These are phyloP conservation scores for Pterois miles DNA, from an alignment of 2,797 vertebrate species.

Conservation along the genomic window DNA sequence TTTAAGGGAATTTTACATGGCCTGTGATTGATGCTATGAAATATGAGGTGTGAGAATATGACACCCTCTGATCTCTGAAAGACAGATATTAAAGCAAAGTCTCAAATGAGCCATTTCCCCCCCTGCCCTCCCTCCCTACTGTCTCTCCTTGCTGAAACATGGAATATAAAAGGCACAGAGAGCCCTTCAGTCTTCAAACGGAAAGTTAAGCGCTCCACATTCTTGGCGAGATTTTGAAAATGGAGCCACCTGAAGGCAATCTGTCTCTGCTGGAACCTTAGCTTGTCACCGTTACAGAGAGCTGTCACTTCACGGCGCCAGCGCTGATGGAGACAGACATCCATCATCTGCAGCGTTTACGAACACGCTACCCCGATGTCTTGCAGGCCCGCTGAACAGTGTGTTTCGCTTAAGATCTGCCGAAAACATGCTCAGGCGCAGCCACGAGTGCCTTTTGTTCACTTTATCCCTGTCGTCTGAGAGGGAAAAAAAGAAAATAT, in stretches of 20 bases:
- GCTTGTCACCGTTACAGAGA: slow-evolving; percentile 75
- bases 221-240: slow-evolving; percentile 68
- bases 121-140: slow-evolving; percentile 1
- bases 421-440: slow-evolving; percentile 19
- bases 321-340: slow-evolving; percentile 75
- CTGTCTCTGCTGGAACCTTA: slow-evolving; percentile 72
- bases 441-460: slow-evolving; percentile 56
- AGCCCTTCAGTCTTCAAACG: slow-evolving; percentile 83
- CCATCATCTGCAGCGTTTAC: slow-evolving; percentile 65
- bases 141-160: slow-evolving; percentile 66
- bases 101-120: slow-evolving; percentile 69
- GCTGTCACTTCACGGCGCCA: slow-evolving; percentile 73
- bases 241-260: slow-evolving; percentile 81
- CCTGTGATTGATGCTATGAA: slow-evolving; percentile 73
- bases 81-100: slow-evolving; percentile 81
- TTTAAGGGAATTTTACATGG: slow-evolving; percentile 78
- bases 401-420: slow-evolving; percentile 66
- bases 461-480: slow-evolving; percentile 44
- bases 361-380: slow-evolving; percentile 47
- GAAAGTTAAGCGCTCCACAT: slow-evolving; percentile 75
- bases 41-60: slow-evolving; percentile 75
- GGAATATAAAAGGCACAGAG: slow-evolving; percentile 74
- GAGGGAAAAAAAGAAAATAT: slow-evolving; percentile 12
- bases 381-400: slow-evolving; percentile 57
- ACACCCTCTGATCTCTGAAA: slow-evolving; percentile 82